Conservation (phyloP, 1,140 invertebrate genomes). For the Dinoponera quadriceps region DNA sequence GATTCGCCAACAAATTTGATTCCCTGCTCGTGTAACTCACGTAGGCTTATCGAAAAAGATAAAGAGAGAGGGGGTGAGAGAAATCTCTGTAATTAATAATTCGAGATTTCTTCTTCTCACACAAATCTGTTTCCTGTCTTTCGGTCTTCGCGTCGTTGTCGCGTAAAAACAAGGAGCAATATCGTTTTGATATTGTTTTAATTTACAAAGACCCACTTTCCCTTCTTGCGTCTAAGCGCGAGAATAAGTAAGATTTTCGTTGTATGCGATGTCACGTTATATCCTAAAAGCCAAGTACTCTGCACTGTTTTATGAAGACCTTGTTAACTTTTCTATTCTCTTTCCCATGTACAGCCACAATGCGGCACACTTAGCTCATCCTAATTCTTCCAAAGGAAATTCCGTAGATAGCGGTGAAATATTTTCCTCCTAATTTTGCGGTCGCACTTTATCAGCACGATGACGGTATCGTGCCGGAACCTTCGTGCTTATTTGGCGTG, state of each 20-base stretch:
- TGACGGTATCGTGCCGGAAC: conserved; percentile 8
- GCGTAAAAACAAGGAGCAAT: too few species aligned
- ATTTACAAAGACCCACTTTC: too few species aligned
- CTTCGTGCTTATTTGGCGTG: not conserved
- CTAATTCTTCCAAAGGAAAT: conserved; percentile 67
- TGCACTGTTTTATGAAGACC: conserved; percentile 44
- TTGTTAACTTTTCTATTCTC: conserved; percentile 21
- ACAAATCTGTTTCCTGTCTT: conserved; percentile 3
- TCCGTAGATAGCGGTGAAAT: conserved; percentile 52
- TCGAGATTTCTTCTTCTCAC: not conserved
- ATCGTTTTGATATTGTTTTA: conserved; percentile 1
- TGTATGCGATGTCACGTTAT: conserved; percentile 26
- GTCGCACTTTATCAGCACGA: conserved; percentile 22
- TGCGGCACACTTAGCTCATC: conserved; percentile 43
- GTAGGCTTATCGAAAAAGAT: not conserved
- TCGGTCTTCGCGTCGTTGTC: not conserved
- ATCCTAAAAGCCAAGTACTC: conserved; percentile 32
- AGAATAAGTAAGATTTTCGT: conserved; percentile 11
- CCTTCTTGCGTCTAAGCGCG: not conserved
- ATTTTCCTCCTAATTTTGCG: conserved; percentile 71
- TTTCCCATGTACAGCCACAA: conserved; percentile 13
- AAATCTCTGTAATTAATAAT: conserved; percentile 16
- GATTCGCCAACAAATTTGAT: not conserved
- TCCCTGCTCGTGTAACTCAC: not conserved
- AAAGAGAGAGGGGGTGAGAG: too few species aligned